Percentiles rank a stretch among this genome's conserved stretches.
Conservation (phyloP, 92 coral and sea anemone genomes). For the Palythoa caribaeorum region DNA sequence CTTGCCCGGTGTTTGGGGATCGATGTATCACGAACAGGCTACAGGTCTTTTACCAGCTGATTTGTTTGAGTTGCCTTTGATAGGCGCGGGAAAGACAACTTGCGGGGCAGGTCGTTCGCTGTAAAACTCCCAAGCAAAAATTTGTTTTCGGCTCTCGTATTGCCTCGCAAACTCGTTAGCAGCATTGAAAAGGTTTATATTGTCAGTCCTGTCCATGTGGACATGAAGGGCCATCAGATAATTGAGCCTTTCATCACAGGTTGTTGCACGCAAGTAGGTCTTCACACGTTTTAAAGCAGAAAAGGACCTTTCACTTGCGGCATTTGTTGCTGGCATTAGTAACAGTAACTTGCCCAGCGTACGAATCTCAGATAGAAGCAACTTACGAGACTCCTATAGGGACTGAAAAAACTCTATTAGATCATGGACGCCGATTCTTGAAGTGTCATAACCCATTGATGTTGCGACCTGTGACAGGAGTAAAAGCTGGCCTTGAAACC, state of each 20-base stretch:
- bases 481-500: constrained; percentile 56
- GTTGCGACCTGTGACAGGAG: constrained; percentile 58
- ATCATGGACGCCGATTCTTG: constrained; percentile 49
- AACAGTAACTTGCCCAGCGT: constrained; percentile 63
- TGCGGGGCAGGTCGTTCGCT: constrained; percentile 46
- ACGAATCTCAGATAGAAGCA: constrained; percentile 60
- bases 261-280: constrained; percentile 42
- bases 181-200: constrained; percentile 12
- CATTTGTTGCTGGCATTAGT: constrained; percentile 69
- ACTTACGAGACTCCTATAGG: constrained; percentile 44
- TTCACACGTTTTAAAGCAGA: constrained; percentile 65
- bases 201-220: constrained; percentile 67
- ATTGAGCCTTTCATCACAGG: constrained; percentile 55
- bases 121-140: constrained; percentile 42
- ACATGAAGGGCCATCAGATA: constrained; percentile 60
- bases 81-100: constrained; percentile 12
- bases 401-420: constrained; percentile 52
- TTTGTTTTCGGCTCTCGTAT: constrained; percentile 35
- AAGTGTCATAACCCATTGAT: constrained; percentile 36
- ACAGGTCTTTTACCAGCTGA: constrained; percentile 29
- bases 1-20: constrained; percentile 41
- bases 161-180: constrained; percentile 44
- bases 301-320: constrained; percentile 66
- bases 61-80: constrained; percentile 31
- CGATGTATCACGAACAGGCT: constrained; percentile 30